Conservation (phyloP, 2,888 invertebrate species). For the Pyrocoelia pectoralis region DNA sequence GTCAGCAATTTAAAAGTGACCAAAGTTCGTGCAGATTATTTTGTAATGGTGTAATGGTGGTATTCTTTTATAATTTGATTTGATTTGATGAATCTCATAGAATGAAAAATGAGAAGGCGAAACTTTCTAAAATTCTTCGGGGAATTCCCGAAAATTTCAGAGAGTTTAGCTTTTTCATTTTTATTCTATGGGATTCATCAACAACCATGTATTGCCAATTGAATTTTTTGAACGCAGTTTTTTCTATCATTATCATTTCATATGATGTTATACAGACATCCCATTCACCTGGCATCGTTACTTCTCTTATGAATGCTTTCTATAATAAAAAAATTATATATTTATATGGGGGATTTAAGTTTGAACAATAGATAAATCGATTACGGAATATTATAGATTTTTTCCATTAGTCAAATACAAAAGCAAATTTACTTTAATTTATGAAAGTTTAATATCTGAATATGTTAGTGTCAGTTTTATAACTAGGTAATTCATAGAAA, state of each 20-base stretch:
- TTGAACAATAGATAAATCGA: too few relatives aligned
- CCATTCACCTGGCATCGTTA: conserved; percentile 95
- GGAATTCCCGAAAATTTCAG: conserved; percentile 95
- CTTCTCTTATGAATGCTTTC: conserved; percentile 89
- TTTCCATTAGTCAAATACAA: too few relatives aligned
- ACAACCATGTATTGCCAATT: conserved; percentile 99
- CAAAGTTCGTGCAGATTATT: conserved; percentile 99
- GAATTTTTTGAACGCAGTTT: conserved; percentile 96
- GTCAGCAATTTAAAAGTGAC: conserved; percentile 95
- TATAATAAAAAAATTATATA: conserved; percentile 52
- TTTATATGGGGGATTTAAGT: neutral
- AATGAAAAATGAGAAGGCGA: too few relatives aligned
- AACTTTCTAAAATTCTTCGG: conserved; percentile 95
- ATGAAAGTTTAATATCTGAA: too few relatives aligned
- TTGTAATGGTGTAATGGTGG: conserved; percentile 98
- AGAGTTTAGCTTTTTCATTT: conserved; percentile 98
- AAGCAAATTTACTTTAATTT: too few relatives aligned
- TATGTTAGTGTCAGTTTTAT: too few relatives aligned
- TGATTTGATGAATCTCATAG: too few relatives aligned
- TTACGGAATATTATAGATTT: too few relatives aligned
- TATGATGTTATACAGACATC: conserved; percentile 98
- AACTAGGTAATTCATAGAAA: too few relatives aligned
- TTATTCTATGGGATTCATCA: conserved; percentile 99
- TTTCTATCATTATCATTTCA: conserved; percentile 98
- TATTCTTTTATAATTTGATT: too few relatives aligned